Evolutionary conservation across 2,113 vertebrate genomes (phyloP), one percentile per base, ranked within the genome.

Genomic region (Octodon degus): DNA sequence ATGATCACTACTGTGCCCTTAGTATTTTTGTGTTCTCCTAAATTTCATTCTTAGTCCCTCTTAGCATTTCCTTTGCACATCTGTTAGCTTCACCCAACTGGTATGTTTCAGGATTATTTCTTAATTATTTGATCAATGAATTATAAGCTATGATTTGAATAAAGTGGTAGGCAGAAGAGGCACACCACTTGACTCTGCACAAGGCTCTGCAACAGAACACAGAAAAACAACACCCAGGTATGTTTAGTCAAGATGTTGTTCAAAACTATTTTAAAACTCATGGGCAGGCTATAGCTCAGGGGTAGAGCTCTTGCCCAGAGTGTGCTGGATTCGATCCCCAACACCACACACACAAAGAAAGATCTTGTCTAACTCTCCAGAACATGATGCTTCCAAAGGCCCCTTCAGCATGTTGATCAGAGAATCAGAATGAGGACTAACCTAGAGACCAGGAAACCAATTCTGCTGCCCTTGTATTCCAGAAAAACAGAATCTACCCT

Each of bases 71-170:
- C 85, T 95, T 74, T 83, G 47, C 1, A 6, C 58, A 62, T 55
- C 32, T 60, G n/a, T 84, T 67, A 60, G 30, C 32, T 85, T 91
- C 50, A 47, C 30, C 70, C 70, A 77, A 55, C 58, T 27, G 11
- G 27, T 34, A 11, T 62, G 40, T 43, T 55, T 34, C 14, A 65
- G 17, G 27, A 24, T 53, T 76, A 30, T 25, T 89, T n/a, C 72
- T 83, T 84, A 50, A 72, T 77, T 84, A 85, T 83, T 84, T 90
- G n/a, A 25, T 95, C 89, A 79, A 14, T 4, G 6, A 93, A 76
- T 47, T 86, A 67, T 85, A 70, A 76, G 30, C 19, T 86, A 72
- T 60, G 58, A 81, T 37, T 63, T 14, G 27, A 72, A 40, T 79
- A 68, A 60, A 19, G 20, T 50, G 5, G 34, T 65, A 70, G 88